Evolutionary conservation across 2,113 vertebrate genomes (phyloP).

Genomic region (Centropristis striata): DNA sequence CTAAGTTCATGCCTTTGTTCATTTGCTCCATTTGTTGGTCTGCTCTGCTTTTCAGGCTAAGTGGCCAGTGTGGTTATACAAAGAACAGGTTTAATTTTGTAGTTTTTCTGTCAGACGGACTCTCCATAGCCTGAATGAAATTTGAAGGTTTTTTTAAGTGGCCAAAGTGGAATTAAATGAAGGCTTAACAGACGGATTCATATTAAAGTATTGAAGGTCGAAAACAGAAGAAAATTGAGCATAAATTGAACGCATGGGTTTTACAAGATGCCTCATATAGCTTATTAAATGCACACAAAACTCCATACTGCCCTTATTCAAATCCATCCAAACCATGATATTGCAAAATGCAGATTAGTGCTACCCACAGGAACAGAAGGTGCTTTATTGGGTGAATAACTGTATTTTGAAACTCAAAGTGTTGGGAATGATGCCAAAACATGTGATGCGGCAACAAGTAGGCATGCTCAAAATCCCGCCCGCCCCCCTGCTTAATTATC

Average conservation of each 20-base stretch:
- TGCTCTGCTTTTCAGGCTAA: constrained; percentile 6
- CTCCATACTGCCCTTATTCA: constrained; percentile 22
- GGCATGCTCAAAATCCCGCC: constrained; percentile 36
- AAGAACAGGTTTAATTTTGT: not conserved
- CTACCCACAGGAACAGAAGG: constrained; percentile 28
- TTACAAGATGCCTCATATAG: not conserved
- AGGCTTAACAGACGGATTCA: not conserved
- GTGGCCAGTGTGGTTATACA: not conserved
- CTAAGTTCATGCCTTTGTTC: not conserved
- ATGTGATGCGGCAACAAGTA: constrained; percentile 55
- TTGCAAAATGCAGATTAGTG: constrained; percentile 38
- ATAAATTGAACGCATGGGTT: not conserved
- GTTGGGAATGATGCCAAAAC: constrained; percentile 54
- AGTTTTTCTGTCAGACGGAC: not conserved
- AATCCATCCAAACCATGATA: constrained; percentile 28
- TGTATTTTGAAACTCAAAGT: constrained; percentile 63
- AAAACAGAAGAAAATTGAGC: not conserved
- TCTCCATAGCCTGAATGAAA: constrained; percentile 5
- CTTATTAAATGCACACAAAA: constrained; percentile 25
- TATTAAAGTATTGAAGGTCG: not conserved
- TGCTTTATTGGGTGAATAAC: constrained; percentile 48
- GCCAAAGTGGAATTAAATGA: constrained; percentile 24
- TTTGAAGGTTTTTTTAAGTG: constrained; percentile 23
- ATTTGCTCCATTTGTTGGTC: not conserved
- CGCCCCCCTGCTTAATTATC: constrained; percentile 63